Evolutionary conservation across 2,797 vertebrate species (phyloP), one percentile per base, ranked within the genome.

Genomic region (Lacerta bilineata): DNA sequence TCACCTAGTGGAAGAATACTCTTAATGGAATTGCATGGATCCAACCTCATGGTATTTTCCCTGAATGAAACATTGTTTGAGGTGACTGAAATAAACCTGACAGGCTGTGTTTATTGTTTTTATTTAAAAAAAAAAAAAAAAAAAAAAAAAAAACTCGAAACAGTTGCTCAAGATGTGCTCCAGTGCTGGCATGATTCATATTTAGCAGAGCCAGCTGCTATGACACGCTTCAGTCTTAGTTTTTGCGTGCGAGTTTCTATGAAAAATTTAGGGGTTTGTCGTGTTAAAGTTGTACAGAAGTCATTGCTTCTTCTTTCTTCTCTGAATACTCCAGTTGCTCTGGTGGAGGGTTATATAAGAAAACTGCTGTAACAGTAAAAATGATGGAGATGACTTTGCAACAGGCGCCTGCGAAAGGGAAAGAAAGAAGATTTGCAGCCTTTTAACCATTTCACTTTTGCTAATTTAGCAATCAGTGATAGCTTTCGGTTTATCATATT

Each of bases 341-440:
- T 33, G 89, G 72, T 64, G 97, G 97, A 46, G 97, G 96, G 71
- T 95, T 97, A 91, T 97, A 97, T 55, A 97, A 91, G 89, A 94
- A 92, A 64, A 94, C 7, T 46, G 97, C 95, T 90, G 90, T n/a
- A 13, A 96, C 39, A 25, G 92, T 93, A 96, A 97, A 97, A 92
- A 94, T 9, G n/a, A 97, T 90, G 0, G 96, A 95, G 91, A 96
- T 3, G 80, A 92, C n/a, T 96, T 97, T 97, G 96, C 97, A 93
- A 71, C 89, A 41, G 90, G 95, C 94, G 96, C 95, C 97, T 97
- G 94, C 84, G 94, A 79, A 77, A 27, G 93, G 89, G 93, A 78
- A 94, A 88, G 5, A 93, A 55, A 80, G 5, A 3, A 84, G 5
- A 2, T 20, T 50, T 55, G 17, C 87, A 89, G n/a, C 61, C 59